Evolutionary conservation across 2,113 vertebrate species (phyloP), one percentile per base, ranked within the genome.

Genomic region (Cynocephalus volans): DNA sequence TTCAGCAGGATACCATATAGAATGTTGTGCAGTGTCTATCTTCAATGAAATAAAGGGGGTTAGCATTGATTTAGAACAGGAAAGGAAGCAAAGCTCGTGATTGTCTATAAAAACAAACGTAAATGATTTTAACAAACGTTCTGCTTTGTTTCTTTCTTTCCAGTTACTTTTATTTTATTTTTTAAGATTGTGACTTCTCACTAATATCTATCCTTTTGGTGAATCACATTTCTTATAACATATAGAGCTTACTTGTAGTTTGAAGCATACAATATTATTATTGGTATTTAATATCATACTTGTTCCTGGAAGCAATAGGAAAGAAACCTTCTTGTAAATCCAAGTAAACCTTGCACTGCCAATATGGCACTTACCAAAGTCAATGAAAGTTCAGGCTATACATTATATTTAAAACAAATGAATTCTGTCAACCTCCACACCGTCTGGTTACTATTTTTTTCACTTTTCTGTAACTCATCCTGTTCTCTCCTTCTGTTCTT

Each of bases 51-150:
- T 54, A 88, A 94, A 90, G 21, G 26, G 15, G 33, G 26, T 64
- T 48, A 62, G 84, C 3, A 13, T 90, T 93, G 67, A 93, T 93
- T 96, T 70, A 65, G 62, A 95, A 86, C 26, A 52, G 50, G 33
- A 90, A 82, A 93, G 60, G 60, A 92, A 76, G 67, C 45, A 67
- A 90, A 90, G 56, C 24, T 54, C 45, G 28, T 9, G 64, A 87
- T 91, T 31, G 67, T 72, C 82, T 75, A 88, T 82, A 93, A 96
- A 94, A 97, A 95, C 65, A 92, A 81, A 94, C 0, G 0, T 83
- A 76, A 93, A 96, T 81, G 64, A 92, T 81, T 96, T 97, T 93
- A 97, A 87, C 75, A 95, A 97, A 96, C 76, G 50, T 83, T 82
- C 21, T 48, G 2, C 17, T 92, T 97, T 82, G 88, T 72, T 92